Evolutionary conservation across 2,797 vertebrate genomes (phyloP).

Genomic region (Lycodopsis pacificus): DNA sequence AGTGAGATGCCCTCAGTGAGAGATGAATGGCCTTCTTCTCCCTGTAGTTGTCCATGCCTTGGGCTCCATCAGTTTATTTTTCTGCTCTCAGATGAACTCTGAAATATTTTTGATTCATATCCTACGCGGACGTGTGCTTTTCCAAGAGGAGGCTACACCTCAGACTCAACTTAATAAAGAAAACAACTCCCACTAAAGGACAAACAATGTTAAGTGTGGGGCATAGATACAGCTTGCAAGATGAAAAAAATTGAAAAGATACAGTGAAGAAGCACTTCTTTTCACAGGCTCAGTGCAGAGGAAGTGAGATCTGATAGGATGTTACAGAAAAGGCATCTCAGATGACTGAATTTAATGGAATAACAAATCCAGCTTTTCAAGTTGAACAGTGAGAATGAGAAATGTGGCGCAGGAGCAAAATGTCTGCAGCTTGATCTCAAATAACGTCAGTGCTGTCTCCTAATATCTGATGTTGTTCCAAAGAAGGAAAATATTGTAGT

Average conservation of each 20-base stretch:
- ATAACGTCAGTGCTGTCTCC: conserved; percentile 13
- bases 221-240: conserved; percentile 45
- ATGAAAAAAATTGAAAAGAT: conserved; percentile 50
- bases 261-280: conserved; percentile 5
- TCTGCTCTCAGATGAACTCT: conserved; percentile 30
- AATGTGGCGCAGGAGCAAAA: conserved; percentile 43
- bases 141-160: conserved; percentile 42
- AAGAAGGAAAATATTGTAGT: conserved; percentile 35
- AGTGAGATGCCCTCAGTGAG: conserved; percentile 26
- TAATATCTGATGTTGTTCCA: conserved; percentile 40
- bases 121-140: conserved; percentile 39
- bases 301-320: conserved; percentile 48
- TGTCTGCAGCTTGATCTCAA: conserved; percentile 37
- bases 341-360: conserved; percentile 57
- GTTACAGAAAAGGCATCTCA: conserved; percentile 44
- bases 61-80: conserved; percentile 54
- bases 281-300: conserved; percentile 15
- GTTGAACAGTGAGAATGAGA: conserved; percentile 51
- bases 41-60: conserved; percentile 36
- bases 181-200: conserved; percentile 51
- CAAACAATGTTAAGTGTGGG: conserved; percentile 51
- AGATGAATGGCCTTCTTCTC: conserved; percentile 43
- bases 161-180: conserved; percentile 51
- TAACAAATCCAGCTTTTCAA: conserved; percentile 56
- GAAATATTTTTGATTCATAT: conserved; percentile 71